phyloP scores from a whole-genome alignment of 1,140 invertebrate species.

The Monomorium pharaonis region DNA sequence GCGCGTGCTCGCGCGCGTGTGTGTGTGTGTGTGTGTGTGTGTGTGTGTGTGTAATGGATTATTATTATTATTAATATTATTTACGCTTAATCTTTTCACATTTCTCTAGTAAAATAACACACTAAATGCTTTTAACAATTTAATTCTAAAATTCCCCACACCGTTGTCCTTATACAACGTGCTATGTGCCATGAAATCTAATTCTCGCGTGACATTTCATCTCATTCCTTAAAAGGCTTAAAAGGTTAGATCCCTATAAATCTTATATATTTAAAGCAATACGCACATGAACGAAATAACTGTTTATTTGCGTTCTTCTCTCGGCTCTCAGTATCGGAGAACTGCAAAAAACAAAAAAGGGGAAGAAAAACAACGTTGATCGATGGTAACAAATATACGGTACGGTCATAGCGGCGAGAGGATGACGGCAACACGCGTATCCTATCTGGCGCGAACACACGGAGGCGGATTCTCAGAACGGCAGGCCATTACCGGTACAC shows the following conservation, averaged over 20 bases:
- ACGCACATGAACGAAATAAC: not conserved
- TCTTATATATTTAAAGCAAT: not conserved
- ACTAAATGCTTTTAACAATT: not conserved
- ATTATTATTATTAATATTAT: not conserved
- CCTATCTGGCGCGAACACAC: slow-evolving; percentile 77
- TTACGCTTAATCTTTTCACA: not conserved
- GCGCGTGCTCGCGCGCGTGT: no score
- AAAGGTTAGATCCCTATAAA: not conserved
- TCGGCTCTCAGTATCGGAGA: not conserved
- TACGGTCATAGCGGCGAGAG: slow-evolving; percentile 12
- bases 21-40: no score
- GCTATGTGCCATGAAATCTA: not conserved
- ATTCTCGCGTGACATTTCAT: not conserved
- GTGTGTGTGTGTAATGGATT: no score
- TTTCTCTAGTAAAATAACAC: not conserved
- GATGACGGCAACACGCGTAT: slow-evolving; percentile 59
- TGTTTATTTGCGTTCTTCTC: not conserved
- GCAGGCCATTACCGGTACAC: slow-evolving; percentile 82
- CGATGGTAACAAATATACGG: slow-evolving; percentile 17
- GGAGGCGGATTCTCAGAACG: slow-evolving; percentile 81
- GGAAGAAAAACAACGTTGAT: not conserved
- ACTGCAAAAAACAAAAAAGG: not conserved
- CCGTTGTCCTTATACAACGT: not conserved
- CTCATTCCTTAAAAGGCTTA: no score
- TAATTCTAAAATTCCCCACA: not conserved